phyloP scores from a whole-genome alignment of 2,797 vertebrate genomes.

The Fundulus diaphanus region DNA sequence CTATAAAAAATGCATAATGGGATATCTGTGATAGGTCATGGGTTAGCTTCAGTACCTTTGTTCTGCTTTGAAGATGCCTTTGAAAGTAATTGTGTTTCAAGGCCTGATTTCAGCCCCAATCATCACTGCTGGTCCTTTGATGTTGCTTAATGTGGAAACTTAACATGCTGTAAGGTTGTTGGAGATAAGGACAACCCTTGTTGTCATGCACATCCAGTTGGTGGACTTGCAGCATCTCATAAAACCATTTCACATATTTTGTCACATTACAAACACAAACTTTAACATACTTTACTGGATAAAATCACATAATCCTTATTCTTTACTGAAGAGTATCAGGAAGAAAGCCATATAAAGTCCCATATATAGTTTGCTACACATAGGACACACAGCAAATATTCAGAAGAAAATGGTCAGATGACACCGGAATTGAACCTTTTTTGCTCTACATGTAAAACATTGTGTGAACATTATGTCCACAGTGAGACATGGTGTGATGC shows the following conservation, averaged over 20 bases:
- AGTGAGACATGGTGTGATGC: too few species aligned
- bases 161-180: neutral
- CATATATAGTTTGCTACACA: too few species aligned
- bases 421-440: too few species aligned
- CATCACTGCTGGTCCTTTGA: neutral
- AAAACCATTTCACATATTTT: neutral
- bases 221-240: neutral
- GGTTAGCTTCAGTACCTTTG: neutral
- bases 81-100: conserved; percentile 2
- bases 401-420: neutral
- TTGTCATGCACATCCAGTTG: neutral
- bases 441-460: too few species aligned
- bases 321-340: too few species aligned
- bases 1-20: neutral
- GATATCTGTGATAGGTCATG: neutral
- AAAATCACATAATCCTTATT: neutral
- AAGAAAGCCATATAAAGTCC: neutral
- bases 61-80: conserved; percentile 5
- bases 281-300: neutral
- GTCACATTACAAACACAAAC: neutral
- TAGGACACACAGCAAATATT: neutral
- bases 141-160: neutral
- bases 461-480: too few species aligned
- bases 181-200: neutral
- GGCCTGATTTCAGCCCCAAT: conserved; percentile 1